Base-by-base conservation (phyloP, 2,113 vertebrate species). In the Martes martes region DNA sequence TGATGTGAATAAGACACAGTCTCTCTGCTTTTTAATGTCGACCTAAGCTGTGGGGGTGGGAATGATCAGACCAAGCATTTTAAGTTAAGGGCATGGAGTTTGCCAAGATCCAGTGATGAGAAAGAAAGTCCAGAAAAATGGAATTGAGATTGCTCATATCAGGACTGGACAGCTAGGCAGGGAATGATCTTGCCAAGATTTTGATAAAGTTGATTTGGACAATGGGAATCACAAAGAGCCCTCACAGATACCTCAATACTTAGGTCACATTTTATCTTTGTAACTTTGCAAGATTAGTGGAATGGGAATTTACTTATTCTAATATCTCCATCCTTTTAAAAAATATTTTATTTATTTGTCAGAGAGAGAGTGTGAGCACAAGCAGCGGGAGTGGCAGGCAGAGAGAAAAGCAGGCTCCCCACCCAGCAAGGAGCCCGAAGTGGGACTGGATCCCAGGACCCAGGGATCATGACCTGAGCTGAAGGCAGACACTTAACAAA, bases 1-100 rank as follows among this genome's bases (percentile, higher is more conserved):
- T 0, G 0, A 21, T 3, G 6, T 52, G 50, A 39, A 71, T 4
- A 15, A n/a, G 31, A 55, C 16, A 8, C 0, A 2, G 6, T 39
- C 47, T 52, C 28, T 65, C 7, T 24, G 57, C 73, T 47, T 86
- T 50, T 83, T 59, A 81, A n/a, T 18, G 18, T 21, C 21, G 21
- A 63, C 52, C 11, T 73, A 24, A 36, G 47, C 47, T 10, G 8
- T 21, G 42, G 6, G 28, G 6, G 1, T 31, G 8, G 33, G 57
- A 31, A 65, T 67, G 76, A 24, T 15, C 50, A 94, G 81, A 71
- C 61, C 16, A 50, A 61, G 42, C 61, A 52, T 31, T 91, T 59
- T 28, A 50, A 36, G 61, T 36, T 33, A 42, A 67, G 57, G 55
- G 57, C 24, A 5, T 10, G 42, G 63, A 65, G 42, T 86, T 86